Conservation (phyloP, 1,140 invertebrate species). For the Eupristina koningsbergeri region DNA sequence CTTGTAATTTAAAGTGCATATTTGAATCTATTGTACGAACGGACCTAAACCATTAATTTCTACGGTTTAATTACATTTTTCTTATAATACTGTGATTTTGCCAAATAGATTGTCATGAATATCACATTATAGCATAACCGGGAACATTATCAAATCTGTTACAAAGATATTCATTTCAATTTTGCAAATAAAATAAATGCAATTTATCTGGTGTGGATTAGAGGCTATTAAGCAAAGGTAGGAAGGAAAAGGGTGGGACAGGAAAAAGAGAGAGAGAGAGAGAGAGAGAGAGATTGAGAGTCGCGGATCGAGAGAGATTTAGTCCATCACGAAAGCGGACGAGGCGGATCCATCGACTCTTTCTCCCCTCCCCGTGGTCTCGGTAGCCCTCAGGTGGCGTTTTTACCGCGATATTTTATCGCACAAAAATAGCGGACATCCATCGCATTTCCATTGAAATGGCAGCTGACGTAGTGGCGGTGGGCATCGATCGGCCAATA, state of each 20-base stretch:
- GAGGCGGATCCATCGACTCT: background rate
- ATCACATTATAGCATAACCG: background rate
- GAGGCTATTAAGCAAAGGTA: background rate
- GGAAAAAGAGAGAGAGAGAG: background rate
- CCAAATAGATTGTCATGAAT: too few relatives aligned
- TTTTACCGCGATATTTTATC: constrained; percentile 69
- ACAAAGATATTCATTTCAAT: constrained; percentile 17
- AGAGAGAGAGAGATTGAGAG: background rate
- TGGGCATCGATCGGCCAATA: constrained; percentile 52
- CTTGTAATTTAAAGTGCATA: too few relatives aligned
- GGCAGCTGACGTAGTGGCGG: constrained; percentile 62
- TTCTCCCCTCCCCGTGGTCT: constrained; percentile 8
- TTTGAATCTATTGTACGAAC: too few relatives aligned
- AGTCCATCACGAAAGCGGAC: background rate
- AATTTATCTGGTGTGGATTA: constrained; percentile 5
- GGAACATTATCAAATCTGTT: constrained; percentile 45
- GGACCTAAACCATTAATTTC: background rate
- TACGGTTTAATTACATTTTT: background rate
- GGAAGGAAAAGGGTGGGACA: background rate
- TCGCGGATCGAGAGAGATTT: background rate
- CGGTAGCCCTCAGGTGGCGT: constrained; percentile 56
- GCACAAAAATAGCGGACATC: constrained; percentile 69
- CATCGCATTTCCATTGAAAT: constrained; percentile 72
- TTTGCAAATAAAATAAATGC: constrained; percentile 41
- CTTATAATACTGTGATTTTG: too few relatives aligned